Evolutionary conservation across 1,140 invertebrate species (phyloP).

Genomic region (Plectrocnemia conspersa): DNA sequence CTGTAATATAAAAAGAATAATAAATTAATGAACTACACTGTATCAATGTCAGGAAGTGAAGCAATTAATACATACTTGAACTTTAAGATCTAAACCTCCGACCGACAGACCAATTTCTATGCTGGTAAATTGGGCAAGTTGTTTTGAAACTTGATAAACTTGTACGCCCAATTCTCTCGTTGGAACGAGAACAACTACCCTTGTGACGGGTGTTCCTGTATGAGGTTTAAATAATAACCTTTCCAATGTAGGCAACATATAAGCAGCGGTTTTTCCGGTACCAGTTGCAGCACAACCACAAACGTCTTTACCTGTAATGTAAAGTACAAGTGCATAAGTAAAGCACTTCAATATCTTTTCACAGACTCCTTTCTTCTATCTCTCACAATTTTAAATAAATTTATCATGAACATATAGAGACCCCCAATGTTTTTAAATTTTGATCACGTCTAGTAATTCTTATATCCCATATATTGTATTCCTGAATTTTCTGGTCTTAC

Average conservation of each 20-base stretch:
- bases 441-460: background rate
- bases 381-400: too few relatives aligned
- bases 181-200: conserved; percentile 91
- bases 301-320: conserved; percentile 72
- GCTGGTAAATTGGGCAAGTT: conserved; percentile 82
- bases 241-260: conserved; percentile 96
- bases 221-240: conserved; percentile 72
- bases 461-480: too few relatives aligned
- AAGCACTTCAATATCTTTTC: too few relatives aligned
- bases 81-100: conserved; percentile 91
- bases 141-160: conserved; percentile 89
- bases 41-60: background rate
- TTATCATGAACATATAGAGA: too few relatives aligned
- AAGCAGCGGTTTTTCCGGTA: conserved; percentile 97
- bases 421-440: too few relatives aligned
- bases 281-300: conserved; percentile 95
- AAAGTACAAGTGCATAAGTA: conserved; percentile 3
- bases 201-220: conserved; percentile 61
- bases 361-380: too few relatives aligned
- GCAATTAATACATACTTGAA: conserved; percentile 60
- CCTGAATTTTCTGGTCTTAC: too few relatives aligned
- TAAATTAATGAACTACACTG: background rate
- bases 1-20: conserved; percentile 42
- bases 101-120: conserved; percentile 79
- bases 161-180: conserved; percentile 95